Evolutionary conservation across 1,140 invertebrate genomes (phyloP).

Genomic region (Laodelphax striatellus): DNA sequence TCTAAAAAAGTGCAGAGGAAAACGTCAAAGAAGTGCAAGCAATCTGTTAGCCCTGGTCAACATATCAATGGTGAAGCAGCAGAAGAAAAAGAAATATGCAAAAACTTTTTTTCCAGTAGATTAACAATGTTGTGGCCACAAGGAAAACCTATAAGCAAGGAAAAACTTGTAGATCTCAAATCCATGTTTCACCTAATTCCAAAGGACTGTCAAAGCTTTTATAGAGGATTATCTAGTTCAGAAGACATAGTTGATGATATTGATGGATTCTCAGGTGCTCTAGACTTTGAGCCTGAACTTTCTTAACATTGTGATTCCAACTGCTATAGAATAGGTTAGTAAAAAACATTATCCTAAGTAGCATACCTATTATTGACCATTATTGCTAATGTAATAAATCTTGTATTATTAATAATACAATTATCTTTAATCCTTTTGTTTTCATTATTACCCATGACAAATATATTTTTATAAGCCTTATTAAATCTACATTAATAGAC

Average conservation of each 20-base stretch:
- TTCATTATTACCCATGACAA: too few relatives aligned
- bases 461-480: too few relatives aligned
- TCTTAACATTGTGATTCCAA: too few relatives aligned
- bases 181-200: constrained; percentile 12
- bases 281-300: not conserved
- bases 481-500: too few relatives aligned
- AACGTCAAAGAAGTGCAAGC: not conserved
- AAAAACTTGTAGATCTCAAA: constrained; percentile 13
- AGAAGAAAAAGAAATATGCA: not conserved
- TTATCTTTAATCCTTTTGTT: too few relatives aligned
- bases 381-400: too few relatives aligned
- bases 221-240: constrained; percentile 6
- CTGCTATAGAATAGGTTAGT: too few relatives aligned
- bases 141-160: constrained; percentile 9
- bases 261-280: constrained; percentile 7
- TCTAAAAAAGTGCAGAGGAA: not conserved
- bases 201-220: constrained; percentile 12
- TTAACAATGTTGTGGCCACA: constrained; percentile 8
- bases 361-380: too few relatives aligned
- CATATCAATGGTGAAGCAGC: too few relatives aligned
- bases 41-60: not conserved
- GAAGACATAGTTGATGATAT: constrained; percentile 9
- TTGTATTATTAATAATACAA: too few relatives aligned
- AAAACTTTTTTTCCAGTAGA: not conserved
- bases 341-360: too few relatives aligned